Evolutionary conservation across 2,888 invertebrate species (phyloP), one percentile per base, ranked within the genome.

Genomic region (Monoplex corrugatus): DNA sequence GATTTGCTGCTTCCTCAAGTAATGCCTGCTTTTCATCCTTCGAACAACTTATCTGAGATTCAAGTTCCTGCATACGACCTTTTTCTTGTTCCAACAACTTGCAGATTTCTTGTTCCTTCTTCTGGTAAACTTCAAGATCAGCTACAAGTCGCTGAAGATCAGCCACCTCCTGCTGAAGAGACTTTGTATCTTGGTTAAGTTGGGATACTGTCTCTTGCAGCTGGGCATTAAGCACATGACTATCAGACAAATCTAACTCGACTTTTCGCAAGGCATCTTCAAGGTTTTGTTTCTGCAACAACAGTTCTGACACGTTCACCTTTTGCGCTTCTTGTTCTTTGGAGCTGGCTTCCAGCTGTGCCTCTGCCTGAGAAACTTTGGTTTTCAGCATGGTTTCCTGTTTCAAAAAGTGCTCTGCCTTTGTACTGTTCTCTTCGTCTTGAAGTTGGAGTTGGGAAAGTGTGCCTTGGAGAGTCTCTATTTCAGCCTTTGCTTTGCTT

Each of bases 1-100:
- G 90, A 86, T 93, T 92, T 87, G 92, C 92, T 50, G 93, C 91
- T 50, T 92, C 92, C 72, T 91, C 88, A 86, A 91, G 89, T 35
- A 89, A 57, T n/a, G 89, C 40, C 32, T 80, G 50, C 43, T 45
- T 90, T 35, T 90, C 89, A 72, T 85, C 87, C 68, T 90, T 91
- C 86, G 90, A 19, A 83, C 32, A 28, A n/a, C 68, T 83, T 32
- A 91, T 84, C 83, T 90, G 72, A 32, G 43, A 32, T 68, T 91
- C 90, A 19, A 89, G 78, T 2, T 87, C 87, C 16, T 50, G n/a
- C 13, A 89, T 83, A 87, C 80, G 89, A 10, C 63, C 45, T 63
- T 82, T 90, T 44, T 90, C 90, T 86, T 75, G 63, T 16, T 72
- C 87, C 40, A 90, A 32, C 63, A 88, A 78, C 5, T 82, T 63